These are phyloP conservation scores for Sebastes trivittatus DNA, from an alignment of 2,797 vertebrate species.

Conservation along the genomic window DNA sequence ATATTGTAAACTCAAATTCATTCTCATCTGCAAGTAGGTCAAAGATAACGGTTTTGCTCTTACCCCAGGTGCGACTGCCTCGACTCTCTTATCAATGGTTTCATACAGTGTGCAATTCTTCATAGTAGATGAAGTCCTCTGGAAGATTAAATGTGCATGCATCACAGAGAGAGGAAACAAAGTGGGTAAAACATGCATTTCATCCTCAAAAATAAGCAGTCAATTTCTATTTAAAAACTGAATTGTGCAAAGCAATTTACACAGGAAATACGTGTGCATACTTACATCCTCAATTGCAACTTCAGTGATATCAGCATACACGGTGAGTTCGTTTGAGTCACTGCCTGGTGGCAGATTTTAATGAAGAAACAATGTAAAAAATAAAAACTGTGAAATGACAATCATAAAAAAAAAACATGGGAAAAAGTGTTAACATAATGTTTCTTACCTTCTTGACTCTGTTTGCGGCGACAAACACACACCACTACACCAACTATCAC, in stretches of 20 bases:
- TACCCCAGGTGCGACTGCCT: background rate
- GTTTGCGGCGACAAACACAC: background rate
- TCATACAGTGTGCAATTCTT: constrained; percentile 49
- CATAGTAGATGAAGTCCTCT: background rate
- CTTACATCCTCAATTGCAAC: constrained; percentile 2
- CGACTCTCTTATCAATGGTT: constrained; percentile 2
- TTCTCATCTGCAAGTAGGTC: background rate
- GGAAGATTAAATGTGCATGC: background rate
- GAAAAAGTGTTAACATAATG: accelerated
- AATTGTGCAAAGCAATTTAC: background rate
- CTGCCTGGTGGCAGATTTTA: background rate
- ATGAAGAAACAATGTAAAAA: background rate
- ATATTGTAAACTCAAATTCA: background rate
- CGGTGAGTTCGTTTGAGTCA: constrained; percentile 9
- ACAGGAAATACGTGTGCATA: background rate
- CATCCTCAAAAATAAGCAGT: background rate
- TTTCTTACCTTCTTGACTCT: constrained; percentile 12
- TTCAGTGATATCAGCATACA: constrained; percentile 54
- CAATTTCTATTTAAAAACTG: background rate
- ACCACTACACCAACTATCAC: background rate
- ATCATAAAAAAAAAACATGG: background rate
- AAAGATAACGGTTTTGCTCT: background rate
- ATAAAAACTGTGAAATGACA: too few species aligned
- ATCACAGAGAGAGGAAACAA: background rate
- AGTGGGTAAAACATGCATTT: background rate